Evolutionary conservation across 2,797 vertebrate genomes (phyloP).

Genomic region (Odontamblyopus lacepedii): DNA sequence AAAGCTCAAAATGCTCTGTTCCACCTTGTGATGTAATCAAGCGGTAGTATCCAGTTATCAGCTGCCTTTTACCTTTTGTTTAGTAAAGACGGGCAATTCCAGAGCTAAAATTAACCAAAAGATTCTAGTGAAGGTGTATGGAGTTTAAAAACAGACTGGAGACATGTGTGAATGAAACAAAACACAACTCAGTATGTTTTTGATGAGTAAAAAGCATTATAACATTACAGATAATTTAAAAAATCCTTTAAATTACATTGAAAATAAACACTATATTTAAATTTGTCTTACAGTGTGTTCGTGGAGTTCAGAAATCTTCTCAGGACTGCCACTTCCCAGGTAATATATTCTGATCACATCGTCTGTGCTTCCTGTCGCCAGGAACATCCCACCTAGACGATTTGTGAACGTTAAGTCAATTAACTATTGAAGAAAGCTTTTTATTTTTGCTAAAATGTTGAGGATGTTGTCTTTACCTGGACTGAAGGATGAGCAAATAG

Average conservation of each 20-base stretch:
- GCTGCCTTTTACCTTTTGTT: no score
- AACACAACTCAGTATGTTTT: no score
- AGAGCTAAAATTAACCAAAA: no score
- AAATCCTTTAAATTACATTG: background rate
- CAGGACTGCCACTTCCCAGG: constrained; percentile 89
- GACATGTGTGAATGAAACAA: no score
- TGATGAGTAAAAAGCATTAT: no score
- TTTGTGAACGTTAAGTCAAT: background rate
- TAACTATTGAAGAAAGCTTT: background rate
- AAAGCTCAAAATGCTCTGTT: no score
- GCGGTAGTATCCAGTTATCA: no score
- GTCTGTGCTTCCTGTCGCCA: constrained; percentile 97
- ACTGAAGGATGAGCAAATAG: constrained; percentile 97
- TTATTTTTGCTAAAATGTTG: background rate
- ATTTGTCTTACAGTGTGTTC: constrained; percentile 87
- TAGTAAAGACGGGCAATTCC: no score
- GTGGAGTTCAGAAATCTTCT: constrained; percentile 93
- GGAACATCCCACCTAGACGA: constrained; percentile 91
- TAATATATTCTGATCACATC: constrained; percentile 98
- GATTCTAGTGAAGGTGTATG: no score
- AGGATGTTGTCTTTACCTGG: constrained; percentile 79
- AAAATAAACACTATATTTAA: background rate
- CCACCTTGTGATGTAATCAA: no score
- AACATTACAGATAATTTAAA: no score
- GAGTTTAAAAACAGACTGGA: no score